Evolutionary conservation across 2,888 invertebrate genomes (phyloP).

Genomic region (Andrena bucephala): DNA sequence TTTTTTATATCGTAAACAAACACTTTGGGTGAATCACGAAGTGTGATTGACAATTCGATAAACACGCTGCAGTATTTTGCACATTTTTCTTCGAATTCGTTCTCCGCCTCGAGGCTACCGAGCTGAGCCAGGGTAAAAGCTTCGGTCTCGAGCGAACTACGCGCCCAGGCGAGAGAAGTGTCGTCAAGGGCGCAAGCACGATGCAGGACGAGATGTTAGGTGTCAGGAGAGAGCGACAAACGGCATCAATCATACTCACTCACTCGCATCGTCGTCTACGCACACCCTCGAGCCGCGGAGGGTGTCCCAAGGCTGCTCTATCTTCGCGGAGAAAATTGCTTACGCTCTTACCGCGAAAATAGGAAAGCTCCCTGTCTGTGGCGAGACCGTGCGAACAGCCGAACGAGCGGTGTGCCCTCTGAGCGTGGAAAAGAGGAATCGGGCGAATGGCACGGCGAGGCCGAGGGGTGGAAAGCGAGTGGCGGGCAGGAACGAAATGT

Average conservation of each 20-base stretch:
- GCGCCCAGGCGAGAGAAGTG: constrained; percentile 34
- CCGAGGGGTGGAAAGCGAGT: not conserved
- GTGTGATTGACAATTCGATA: constrained; percentile 1
- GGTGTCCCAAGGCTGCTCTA: constrained; percentile 73
- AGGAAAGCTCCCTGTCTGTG: constrained; percentile 67
- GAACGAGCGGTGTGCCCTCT: constrained; percentile 31
- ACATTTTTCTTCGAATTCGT: not conserved
- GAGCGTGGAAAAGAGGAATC: constrained; percentile 17
- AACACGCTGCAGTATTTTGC: not conserved
- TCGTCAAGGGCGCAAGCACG: constrained; percentile 59
- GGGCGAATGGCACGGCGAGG: constrained; percentile 3
- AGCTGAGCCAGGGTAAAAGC: not conserved
- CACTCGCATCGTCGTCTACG: constrained; percentile 76
- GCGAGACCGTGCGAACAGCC: constrained; percentile 51
- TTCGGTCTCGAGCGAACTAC: not conserved
- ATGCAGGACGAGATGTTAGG: constrained; percentile 66
- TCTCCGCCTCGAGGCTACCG: not conserved
- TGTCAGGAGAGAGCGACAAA: constrained; percentile 74
- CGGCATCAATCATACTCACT: constrained; percentile 84
- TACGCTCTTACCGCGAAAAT: constrained; percentile 72
- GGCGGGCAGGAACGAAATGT: constrained; percentile 18
- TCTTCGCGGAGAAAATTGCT: constrained; percentile 79
- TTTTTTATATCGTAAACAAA: constrained; percentile 20
- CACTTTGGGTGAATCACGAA: not conserved
- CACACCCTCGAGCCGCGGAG: constrained; percentile 70